Evolutionary conservation across 1,140 invertebrate genomes (phyloP), one percentile per base, ranked within the genome.

Genomic region (Tetramorium alpestre): DNA sequence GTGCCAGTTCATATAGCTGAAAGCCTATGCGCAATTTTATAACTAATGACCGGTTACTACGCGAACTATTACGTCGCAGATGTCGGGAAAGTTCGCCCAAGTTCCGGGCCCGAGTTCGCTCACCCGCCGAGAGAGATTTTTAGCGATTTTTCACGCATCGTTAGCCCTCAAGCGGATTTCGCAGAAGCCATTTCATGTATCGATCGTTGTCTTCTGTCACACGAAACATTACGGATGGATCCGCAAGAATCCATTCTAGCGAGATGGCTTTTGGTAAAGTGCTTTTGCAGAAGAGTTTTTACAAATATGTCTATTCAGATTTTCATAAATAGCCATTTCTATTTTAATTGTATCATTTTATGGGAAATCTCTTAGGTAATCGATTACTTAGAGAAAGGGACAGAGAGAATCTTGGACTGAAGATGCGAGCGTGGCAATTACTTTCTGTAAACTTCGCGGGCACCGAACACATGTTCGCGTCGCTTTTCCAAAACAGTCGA

Each of bases 101-200:
- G 84, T 86, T 88, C 77, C 72, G 72, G 47, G 13, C 13, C 51
- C 41, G 64, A 11, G 54, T 70, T 51, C 54, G 73, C 73, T 54
- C 65, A 22, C 6, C 18, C 75, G 75, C 6, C 44, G 33, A 25
- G 25, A 28, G 33, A 72, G 81, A 85, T 85, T 85, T 87, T 77
- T 81, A 86, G 25, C 82, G 82, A 88, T 88, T 86, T 88, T 86
- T 88, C 82, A 88, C 84, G 87, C 82, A 67, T 88, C 87, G 87
- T 88, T 88, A 88, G 51, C 60, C 73, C 10, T 64, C 80, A 47
- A 51, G 51, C 41, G 41, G 64, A 69, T 54, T 41, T 80, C 67
- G 54, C 25, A 70, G 33, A 33, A 49, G 67, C 60, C 80, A 64
- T 86, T 77, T 88, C 82, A 13, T 54, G 8, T 78, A 69, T 86